Evolutionary conservation across 2,113 vertebrate species (phyloP).

Genomic region (Cercopithecus mona): DNA sequence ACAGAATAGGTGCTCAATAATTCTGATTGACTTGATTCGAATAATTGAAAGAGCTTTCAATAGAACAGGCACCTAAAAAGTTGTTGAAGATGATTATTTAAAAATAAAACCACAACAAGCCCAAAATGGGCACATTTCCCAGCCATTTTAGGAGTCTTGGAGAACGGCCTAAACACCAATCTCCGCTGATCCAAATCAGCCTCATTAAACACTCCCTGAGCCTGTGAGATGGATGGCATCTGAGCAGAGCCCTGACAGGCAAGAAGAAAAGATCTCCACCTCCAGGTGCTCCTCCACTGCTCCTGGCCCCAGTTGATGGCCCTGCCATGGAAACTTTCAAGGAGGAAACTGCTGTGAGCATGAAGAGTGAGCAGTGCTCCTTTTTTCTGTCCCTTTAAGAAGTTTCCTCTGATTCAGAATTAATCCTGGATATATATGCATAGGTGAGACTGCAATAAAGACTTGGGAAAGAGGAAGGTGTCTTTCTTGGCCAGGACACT

Average conservation of each 20-base stretch:
- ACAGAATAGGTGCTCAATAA: neutral
- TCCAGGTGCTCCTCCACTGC: neutral
- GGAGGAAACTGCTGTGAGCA: neutral
- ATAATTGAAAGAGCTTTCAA: slow-evolving; percentile 45
- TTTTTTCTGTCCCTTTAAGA: neutral
- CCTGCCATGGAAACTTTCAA: neutral
- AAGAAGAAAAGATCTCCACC: neutral
- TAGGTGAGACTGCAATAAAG: neutral
- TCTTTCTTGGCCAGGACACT: neutral
- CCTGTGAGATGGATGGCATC: slow-evolving; percentile 7
- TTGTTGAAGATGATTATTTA: slow-evolving; percentile 22
- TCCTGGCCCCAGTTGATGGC: neutral
- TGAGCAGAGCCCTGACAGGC: neutral
- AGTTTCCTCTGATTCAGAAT: neutral
- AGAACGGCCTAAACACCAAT: neutral
- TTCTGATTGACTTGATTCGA: slow-evolving; percentile 36
- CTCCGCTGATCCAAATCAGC: slow-evolving; percentile 8
- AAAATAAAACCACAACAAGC: slow-evolving; percentile 38
- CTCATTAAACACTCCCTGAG: slow-evolving; percentile 30
- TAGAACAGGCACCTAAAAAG: slow-evolving; percentile 33
- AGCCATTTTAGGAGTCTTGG: slow-evolving; percentile 42
- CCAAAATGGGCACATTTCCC: slow-evolving; percentile 30
- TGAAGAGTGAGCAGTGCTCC: neutral
- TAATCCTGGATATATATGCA: neutral
- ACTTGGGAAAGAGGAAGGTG: neutral